Percentiles rank a stretch among this genome's conserved stretches.
Evolutionary conservation across 2,888 invertebrate genomes (phyloP).

Genomic region (Creontiades dilutus): DNA sequence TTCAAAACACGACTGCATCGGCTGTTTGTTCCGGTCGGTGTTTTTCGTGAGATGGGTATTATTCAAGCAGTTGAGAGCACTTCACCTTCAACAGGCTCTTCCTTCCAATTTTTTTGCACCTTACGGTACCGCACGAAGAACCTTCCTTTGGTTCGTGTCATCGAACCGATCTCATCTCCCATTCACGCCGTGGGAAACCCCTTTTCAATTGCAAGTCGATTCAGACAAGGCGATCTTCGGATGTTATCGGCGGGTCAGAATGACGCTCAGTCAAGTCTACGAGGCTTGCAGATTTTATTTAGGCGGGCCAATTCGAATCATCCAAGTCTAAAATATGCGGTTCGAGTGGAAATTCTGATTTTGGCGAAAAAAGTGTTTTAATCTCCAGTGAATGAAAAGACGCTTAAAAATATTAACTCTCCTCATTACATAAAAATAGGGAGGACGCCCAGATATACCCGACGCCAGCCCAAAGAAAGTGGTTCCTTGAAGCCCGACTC

Average conservation of each 20-base stretch:
- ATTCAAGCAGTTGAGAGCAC: slow-evolving; percentile 1
- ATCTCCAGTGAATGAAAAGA: no score
- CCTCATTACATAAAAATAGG: no score
- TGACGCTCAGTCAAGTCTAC: no score
- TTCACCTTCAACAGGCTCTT: not conserved
- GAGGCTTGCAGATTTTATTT: no score
- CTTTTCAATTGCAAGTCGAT: slow-evolving; percentile 26
- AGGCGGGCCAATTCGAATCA: no score
- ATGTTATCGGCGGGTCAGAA: not conserved
- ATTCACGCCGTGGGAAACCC: slow-evolving; percentile 39
- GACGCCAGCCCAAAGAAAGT: no score
- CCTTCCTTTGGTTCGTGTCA: slow-evolving; percentile 37
- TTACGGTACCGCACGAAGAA: slow-evolving; percentile 21
- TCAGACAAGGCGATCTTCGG: not conserved
- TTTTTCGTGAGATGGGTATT: slow-evolving; percentile 3
- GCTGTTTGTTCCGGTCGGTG: not conserved
- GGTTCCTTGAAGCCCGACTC: no score
- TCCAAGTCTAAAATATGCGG: no score
- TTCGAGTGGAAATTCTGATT: no score
- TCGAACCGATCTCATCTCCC: slow-evolving; percentile 48
- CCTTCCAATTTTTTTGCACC: slow-evolving; percentile 32
- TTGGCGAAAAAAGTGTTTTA: no score
- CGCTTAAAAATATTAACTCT: no score
- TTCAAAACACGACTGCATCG: not conserved
- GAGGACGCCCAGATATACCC: no score